Percentiles rank a stretch among this genome's conserved stretches.
Evolutionary conservation across 2,113 vertebrate species (phyloP).

Genomic region (Tricholaema leucomelas): DNA sequence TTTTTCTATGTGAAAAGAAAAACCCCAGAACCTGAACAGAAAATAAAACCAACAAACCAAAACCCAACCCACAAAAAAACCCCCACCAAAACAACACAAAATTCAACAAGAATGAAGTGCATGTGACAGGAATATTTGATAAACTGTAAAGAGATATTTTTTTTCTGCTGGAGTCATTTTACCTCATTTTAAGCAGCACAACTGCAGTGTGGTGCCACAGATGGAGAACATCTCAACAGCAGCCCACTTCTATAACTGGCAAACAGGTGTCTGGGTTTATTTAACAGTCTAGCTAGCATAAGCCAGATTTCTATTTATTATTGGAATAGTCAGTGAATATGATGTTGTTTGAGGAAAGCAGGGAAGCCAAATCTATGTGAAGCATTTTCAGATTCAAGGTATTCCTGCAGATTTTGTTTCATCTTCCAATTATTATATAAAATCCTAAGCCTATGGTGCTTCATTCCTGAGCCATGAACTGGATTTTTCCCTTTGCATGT

Average conservation of each 20-base stretch:
- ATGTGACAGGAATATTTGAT: not conserved
- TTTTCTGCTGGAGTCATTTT: not conserved
- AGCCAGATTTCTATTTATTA: conserved; percentile 29
- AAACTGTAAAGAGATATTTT: not conserved
- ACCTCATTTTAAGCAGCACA: not conserved
- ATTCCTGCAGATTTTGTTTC: not conserved
- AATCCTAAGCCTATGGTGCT: not conserved
- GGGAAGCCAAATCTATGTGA: not conserved
- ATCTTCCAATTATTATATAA: not conserved
- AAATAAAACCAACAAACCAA: not conserved
- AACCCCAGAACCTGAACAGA: not conserved
- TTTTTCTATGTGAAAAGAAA: not conserved
- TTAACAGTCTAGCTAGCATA: conserved; percentile 1
- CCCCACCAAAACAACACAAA: too few species aligned
- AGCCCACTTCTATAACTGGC: conserved; percentile 1
- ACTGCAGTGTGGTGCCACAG: not conserved
- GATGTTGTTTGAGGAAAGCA: not conserved
- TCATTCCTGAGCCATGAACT: not conserved
- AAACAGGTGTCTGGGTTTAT: conserved; percentile 32
- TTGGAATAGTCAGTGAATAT: not conserved
- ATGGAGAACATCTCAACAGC: not conserved
- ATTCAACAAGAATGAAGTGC: not conserved
- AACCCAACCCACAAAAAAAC: too few species aligned
- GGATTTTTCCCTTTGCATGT: not conserved
- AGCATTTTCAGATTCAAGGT: not conserved